Percentiles rank a stretch among this genome's conserved stretches.
phyloP scores from a whole-genome alignment of 2,797 vertebrate species.

The Sorex maritimensis region DNA sequence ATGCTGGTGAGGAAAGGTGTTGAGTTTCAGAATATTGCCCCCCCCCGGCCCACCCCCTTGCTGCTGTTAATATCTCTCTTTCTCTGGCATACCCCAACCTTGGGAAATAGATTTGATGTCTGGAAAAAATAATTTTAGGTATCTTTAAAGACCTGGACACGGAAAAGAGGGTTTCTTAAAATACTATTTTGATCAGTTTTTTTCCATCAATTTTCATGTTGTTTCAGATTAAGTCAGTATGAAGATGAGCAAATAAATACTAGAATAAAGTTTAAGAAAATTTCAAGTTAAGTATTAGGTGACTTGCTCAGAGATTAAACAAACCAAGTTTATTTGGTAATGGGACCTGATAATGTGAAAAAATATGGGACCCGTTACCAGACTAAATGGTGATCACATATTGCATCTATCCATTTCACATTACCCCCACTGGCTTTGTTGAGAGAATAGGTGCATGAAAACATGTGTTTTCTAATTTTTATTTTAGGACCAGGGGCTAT shows the following conservation, averaged over 20 bases:
- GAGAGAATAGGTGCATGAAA: neutral
- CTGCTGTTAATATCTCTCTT: neutral
- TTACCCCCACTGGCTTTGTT: neutral
- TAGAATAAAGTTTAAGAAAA: conserved; percentile 45
- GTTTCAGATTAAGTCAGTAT: conserved; percentile 19
- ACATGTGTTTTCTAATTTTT: neutral
- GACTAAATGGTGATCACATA: neutral
- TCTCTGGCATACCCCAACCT: neutral
- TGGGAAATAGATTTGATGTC: conserved; percentile 8
- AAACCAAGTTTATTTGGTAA: conserved; percentile 41
- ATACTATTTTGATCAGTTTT: conserved; percentile 11
- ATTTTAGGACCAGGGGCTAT: neutral
- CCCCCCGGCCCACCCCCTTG: neutral
- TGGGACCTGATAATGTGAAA: conserved; percentile 18
- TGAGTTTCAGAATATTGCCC: neutral
- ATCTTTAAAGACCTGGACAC: neutral
- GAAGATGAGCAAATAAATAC: conserved; percentile 25
- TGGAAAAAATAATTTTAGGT: conserved; percentile 24
- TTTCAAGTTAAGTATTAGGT: neutral
- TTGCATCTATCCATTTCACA: neutral
- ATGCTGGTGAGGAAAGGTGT: neutral
- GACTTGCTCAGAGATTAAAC: neutral
- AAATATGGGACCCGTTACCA: neutral
- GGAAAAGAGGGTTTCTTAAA: conserved; percentile 38
- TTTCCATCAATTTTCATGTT: neutral